These are phyloP conservation scores for Tolmerus cingulatus DNA, from an alignment of 2,888 invertebrate species.

Conservation along the genomic window DNA sequence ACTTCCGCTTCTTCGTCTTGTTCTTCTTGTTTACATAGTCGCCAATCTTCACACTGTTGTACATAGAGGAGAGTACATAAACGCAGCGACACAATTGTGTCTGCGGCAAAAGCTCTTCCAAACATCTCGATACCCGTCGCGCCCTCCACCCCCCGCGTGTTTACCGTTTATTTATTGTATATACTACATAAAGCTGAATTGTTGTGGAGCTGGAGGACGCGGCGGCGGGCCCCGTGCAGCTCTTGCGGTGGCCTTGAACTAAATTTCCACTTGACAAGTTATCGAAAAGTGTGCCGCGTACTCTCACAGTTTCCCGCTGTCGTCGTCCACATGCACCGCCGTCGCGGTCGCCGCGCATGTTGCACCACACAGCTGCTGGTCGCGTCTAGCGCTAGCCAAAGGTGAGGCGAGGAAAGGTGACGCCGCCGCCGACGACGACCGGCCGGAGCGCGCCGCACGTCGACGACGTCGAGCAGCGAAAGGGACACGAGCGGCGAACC, in stretches of 20 bases:
- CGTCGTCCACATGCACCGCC: not conserved
- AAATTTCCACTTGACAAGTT: slow-evolving; percentile 41
- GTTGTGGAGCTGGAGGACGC: not conserved
- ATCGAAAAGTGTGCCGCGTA: slow-evolving; percentile 42
- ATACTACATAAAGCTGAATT: not conserved
- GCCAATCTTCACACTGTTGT: not conserved
- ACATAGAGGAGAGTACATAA: not conserved
- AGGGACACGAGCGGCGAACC: not conserved
- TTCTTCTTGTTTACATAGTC: not conserved
- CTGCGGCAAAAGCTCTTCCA: not conserved
- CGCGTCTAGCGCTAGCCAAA: not conserved
- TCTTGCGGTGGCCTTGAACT: slow-evolving; percentile 40
- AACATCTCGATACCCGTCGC: not conserved
- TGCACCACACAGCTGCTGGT: not conserved
- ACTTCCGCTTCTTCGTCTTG: slow-evolving; percentile 1
- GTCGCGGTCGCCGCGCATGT: not conserved
- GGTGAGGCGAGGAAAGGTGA: not conserved
- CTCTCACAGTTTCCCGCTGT: slow-evolving; percentile 27
- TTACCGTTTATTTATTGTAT: too few relatives aligned
- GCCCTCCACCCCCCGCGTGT: too few relatives aligned
- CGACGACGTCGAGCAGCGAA: not conserved
- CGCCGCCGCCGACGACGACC: not conserved
- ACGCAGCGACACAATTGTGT: not conserved
- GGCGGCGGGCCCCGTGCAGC: not conserved
- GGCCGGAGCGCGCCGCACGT: not conserved